Evolutionary conservation across 2,113 vertebrate genomes (phyloP).

Genomic region (Phalacrocorax pelagicus): DNA sequence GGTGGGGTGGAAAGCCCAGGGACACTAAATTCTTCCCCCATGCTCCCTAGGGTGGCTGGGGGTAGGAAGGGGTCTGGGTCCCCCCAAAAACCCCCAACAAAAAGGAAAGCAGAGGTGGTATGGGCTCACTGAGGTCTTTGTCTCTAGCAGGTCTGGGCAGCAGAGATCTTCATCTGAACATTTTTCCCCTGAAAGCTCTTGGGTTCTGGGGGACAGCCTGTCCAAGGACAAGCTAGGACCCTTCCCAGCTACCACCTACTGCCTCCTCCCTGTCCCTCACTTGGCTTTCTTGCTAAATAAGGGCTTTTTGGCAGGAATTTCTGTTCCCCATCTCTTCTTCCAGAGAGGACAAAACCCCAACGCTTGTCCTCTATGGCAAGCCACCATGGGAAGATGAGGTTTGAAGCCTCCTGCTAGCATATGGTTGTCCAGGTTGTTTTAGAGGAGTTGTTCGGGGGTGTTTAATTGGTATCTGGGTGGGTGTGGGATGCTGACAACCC

Average conservation of each 20-base stretch:
- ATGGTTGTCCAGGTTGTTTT: background rate
- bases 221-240: background rate
- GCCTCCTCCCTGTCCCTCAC: background rate
- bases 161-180: background rate
- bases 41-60: background rate
- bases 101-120: background rate
- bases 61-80: accelerated
- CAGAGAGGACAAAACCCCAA: background rate
- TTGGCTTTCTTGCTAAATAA: background rate
- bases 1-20: background rate
- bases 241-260: background rate
- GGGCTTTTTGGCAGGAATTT: background rate
- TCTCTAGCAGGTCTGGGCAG: background rate
- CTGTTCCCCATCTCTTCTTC: background rate
- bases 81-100: accelerated
- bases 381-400: accelerated
- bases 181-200: background rate
- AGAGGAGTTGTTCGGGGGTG: background rate
- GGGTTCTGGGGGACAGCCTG: background rate
- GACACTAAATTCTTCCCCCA: background rate
- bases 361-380: accelerated
- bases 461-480: background rate
- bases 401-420: background rate
- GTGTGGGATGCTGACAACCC: background rate
- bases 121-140: background rate